phyloP scores from a whole-genome alignment of 2,113 vertebrate genomes.

The Pelusios castaneus region DNA sequence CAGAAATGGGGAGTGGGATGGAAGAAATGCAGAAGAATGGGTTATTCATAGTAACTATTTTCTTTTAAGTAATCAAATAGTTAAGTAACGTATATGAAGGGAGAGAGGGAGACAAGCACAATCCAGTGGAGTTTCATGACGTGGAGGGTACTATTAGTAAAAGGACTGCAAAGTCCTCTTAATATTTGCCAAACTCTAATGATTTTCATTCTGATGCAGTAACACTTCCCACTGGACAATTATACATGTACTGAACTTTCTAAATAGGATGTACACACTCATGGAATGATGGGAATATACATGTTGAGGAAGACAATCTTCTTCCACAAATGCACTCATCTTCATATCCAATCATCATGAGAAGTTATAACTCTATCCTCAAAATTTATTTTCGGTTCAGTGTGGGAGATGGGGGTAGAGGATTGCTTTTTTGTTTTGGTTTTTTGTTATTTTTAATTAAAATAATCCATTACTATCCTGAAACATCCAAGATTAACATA shows the following conservation, averaged over 20 bases:
- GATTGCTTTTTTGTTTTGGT: neutral
- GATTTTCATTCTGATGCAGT: neutral
- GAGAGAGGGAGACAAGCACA: neutral
- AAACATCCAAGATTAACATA: conserved; percentile 18
- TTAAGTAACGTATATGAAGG: conserved; percentile 26
- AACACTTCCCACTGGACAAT: neutral
- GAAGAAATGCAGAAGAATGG: conserved; percentile 27
- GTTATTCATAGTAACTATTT: conserved; percentile 45
- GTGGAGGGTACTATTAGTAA: neutral
- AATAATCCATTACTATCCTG: conserved; percentile 33
- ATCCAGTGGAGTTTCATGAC: neutral
- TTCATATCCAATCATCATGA: neutral
- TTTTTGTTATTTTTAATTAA: neutral
- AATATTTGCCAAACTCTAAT: neutral
- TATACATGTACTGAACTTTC: neutral
- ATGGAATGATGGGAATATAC: fast-evolving
- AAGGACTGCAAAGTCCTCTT: neutral
- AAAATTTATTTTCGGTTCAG: conserved; percentile 34
- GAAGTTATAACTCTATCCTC: conserved; percentile 19
- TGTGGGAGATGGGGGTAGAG: neutral
- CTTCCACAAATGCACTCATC: neutral
- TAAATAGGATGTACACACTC: neutral
- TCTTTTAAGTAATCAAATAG: conserved; percentile 15
- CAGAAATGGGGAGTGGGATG: conserved; percentile 47
- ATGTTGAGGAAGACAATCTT: neutral